phyloP scores from a whole-genome alignment of 2,113 vertebrate genomes.

The Macquaria ambigua region DNA sequence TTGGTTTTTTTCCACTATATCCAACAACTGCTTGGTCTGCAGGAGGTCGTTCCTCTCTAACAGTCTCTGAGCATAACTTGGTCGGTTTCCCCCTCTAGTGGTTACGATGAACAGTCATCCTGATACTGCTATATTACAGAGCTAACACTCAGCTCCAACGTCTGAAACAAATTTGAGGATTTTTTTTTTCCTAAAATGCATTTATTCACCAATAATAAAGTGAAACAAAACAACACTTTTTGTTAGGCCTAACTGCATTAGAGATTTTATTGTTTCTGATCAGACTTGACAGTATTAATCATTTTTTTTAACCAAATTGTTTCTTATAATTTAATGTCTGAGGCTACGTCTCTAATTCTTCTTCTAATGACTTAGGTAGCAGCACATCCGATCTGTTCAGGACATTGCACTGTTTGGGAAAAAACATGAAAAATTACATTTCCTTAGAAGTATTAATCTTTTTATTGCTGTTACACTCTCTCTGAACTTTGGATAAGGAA shows the following conservation, averaged over 20 bases:
- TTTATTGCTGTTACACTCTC: not conserved
- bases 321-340: not conserved
- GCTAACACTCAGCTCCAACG: not conserved
- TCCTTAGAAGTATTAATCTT: not conserved
- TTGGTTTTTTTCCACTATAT: not conserved
- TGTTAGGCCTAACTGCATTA: not conserved
- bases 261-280: not conserved
- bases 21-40: not conserved
- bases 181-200: not conserved
- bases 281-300: not conserved
- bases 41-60: not conserved
- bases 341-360: not conserved
- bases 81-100: conserved; percentile 76
- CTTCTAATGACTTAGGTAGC: not conserved
- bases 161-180: too few species aligned
- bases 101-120: conserved; percentile 28
- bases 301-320: not conserved
- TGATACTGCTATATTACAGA: not conserved
- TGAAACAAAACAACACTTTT: not conserved
- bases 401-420: not conserved
- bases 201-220: not conserved
- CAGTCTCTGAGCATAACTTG: conserved; percentile 30
- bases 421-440: not conserved
- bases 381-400: not conserved
- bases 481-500: not conserved